A percentile compares a stretch with the other conserved stretches of the same genome.
Conservation (phyloP, 2,113 vertebrate genomes). For the Pyxicephalus adspersus region DNA sequence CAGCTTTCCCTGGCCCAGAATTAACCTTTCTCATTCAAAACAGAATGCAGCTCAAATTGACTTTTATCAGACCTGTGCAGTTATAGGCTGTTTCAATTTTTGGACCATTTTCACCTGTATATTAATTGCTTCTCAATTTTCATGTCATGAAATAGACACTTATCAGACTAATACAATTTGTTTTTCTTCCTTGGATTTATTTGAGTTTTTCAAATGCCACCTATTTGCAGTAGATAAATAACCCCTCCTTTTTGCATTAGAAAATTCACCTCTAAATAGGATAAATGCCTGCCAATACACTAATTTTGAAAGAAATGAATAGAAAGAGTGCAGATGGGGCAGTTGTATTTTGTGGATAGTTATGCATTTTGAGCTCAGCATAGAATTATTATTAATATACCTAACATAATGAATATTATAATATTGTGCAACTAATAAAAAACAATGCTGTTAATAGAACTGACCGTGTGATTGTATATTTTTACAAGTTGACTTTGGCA, state of each 20-base stretch:
- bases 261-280: neutral
- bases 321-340: neutral
- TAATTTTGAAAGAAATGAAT: neutral
- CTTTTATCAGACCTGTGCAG: slow-evolving; percentile 30
- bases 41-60: neutral
- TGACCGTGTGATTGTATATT: no score
- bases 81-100: slow-evolving; percentile 1
- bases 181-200: neutral
- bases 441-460: no score
- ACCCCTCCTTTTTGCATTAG: neutral
- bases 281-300: neutral
- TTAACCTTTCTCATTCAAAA: slow-evolving; percentile 34
- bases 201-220: neutral
- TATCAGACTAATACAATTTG: slow-evolving; percentile 29
- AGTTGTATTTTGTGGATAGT: neutral
- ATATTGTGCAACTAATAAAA: neutral
- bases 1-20: neutral
- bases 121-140: slow-evolving; percentile 32
- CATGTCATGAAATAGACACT: slow-evolving; percentile 19
- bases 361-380: neutral
- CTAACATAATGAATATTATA: neutral
- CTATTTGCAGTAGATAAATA: neutral
- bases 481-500: no score
- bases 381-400: neutral
- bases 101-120: neutral